Percentiles rank a stretch among this genome's conserved stretches.
Conservation (phyloP, 2,113 vertebrate species). For the Thymallus thymallus region DNA sequence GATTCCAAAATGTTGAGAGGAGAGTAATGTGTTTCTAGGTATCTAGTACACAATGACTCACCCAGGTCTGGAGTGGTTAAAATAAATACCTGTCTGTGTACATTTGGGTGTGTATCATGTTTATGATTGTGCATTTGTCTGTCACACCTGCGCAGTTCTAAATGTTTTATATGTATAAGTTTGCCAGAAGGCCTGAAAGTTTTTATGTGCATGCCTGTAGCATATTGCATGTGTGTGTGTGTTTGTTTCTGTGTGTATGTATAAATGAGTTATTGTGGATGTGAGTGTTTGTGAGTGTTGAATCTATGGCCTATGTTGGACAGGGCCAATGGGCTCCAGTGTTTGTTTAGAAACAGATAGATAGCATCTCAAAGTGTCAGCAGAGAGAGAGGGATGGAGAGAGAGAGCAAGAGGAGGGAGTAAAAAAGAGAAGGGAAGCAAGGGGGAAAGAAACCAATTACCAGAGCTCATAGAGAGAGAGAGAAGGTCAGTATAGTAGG, state of each 20-base stretch:
- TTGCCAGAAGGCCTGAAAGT: neutral
- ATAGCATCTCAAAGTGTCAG: neutral
- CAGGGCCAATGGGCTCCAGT: slow-evolving; percentile 4
- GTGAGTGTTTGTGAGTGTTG: slow-evolving; percentile 14
- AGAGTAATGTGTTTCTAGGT: too few relatives aligned
- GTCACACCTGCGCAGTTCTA: neutral
- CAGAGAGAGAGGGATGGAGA: neutral
- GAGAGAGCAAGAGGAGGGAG: neutral
- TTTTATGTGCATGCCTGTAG: slow-evolving; percentile 1
- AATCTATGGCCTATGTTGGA: slow-evolving; percentile 29
- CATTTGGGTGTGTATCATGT: slow-evolving; percentile 25
- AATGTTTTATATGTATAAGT: neutral
- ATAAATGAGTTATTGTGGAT: neutral
- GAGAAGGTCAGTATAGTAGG: neutral
- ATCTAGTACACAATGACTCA: neutral
- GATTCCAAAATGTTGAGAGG: too few relatives aligned
- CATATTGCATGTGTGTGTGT: neutral
- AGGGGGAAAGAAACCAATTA: neutral
- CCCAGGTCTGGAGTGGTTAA: slow-evolving; percentile 25
- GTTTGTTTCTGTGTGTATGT: slow-evolving; percentile 6
- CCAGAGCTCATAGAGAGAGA: neutral
- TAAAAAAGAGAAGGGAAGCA: too few relatives aligned
- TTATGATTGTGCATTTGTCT: slow-evolving; percentile 20
- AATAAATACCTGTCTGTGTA: slow-evolving; percentile 35
- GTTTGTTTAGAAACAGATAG: slow-evolving; percentile 37